phyloP scores from a whole-genome alignment of 1,140 invertebrate genomes.

The Nautilus pompilius region DNA sequence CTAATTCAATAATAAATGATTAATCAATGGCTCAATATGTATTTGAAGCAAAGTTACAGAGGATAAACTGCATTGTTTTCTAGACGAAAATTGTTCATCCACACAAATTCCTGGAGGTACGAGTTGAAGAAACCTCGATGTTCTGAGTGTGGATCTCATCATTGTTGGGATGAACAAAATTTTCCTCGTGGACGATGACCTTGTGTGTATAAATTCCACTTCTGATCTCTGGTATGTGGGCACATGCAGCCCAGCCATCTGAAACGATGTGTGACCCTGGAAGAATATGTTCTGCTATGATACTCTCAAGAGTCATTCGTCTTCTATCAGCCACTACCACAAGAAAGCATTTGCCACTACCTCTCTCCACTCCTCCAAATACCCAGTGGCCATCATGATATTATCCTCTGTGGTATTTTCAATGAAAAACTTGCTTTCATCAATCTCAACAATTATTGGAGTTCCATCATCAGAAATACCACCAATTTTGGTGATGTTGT shows the following conservation, averaged over 20 bases:
- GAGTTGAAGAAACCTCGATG: too few relatives aligned
- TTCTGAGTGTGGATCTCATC: slow-evolving; percentile 7
- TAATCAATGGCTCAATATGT: too few relatives aligned
- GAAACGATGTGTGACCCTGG: slow-evolving; percentile 12
- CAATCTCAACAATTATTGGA: slow-evolving; percentile 10
- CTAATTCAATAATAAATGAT: too few relatives aligned
- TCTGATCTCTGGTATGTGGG: slow-evolving; percentile 1
- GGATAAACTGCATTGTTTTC: too few relatives aligned
- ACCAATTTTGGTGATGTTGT: too few relatives aligned
- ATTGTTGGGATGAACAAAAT: slow-evolving; percentile 14
- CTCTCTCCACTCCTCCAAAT: slow-evolving; percentile 16
- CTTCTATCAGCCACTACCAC: slow-evolving; percentile 9
- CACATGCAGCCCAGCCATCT: slow-evolving; percentile 16
- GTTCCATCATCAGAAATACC: slow-evolving; percentile 2
- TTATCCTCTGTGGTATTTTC: slow-evolving; percentile 19
- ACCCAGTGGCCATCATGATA: slow-evolving; percentile 18
- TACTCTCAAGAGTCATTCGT: slow-evolving; percentile 6
- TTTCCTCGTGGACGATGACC: slow-evolving; percentile 6
- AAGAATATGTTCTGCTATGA: slow-evolving; percentile 11
- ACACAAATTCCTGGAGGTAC: too few relatives aligned
- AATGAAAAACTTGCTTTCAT: slow-evolving; percentile 18
- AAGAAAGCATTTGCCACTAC: slow-evolving; percentile 5
- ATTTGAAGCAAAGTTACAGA: too few relatives aligned
- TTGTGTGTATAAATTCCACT: slow-evolving; percentile 9
- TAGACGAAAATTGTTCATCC: too few relatives aligned